Percentiles rank a stretch among this genome's conserved stretches.
These are phyloP conservation scores for Drosophila melanogaster DNA, from an alignment of 1,140 invertebrate genomes.

Conservation along the genomic window DNA sequence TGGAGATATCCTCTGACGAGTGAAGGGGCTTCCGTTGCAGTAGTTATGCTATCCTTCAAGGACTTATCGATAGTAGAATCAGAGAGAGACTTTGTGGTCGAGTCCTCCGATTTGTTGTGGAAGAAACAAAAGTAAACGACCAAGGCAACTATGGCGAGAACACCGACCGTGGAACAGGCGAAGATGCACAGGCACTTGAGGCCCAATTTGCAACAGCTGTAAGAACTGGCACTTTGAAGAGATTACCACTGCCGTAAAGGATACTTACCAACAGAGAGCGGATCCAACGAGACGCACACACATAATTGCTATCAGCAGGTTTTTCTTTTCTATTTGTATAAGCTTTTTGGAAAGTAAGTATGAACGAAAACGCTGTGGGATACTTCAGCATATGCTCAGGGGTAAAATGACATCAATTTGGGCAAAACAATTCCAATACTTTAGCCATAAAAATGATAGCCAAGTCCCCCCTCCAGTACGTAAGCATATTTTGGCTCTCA, in stretches of 20 bases:
- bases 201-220: conserved; percentile 29
- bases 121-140: conserved; percentile 45
- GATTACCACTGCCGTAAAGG: neutral
- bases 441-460: conserved; percentile 48
- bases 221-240: neutral
- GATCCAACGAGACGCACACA: neutral
- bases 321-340: neutral
- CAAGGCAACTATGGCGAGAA: conserved; percentile 10
- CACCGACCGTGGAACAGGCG: neutral
- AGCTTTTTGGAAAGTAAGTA: conserved; percentile 12
- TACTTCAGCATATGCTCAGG: conserved; percentile 21
- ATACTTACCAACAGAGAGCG: conserved; percentile 36
- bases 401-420: conserved; percentile 42
- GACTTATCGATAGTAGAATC: neutral
- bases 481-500: conserved; percentile 60
- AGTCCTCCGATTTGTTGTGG: conserved; percentile 6
- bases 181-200: neutral
- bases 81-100: neutral
- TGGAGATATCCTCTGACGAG: neutral
- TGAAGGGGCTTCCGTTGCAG: neutral
- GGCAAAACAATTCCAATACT: conserved; percentile 43
- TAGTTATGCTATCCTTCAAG: neutral
- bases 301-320: conserved; percentile 1
- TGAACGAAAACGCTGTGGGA: conserved; percentile 23
- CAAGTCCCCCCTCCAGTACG: conserved; percentile 9